A percentile compares a stretch with the other conserved stretches of the same genome.
Evolutionary conservation across 2,113 vertebrate species (phyloP).

Genomic region (Dicaeum eximium): DNA sequence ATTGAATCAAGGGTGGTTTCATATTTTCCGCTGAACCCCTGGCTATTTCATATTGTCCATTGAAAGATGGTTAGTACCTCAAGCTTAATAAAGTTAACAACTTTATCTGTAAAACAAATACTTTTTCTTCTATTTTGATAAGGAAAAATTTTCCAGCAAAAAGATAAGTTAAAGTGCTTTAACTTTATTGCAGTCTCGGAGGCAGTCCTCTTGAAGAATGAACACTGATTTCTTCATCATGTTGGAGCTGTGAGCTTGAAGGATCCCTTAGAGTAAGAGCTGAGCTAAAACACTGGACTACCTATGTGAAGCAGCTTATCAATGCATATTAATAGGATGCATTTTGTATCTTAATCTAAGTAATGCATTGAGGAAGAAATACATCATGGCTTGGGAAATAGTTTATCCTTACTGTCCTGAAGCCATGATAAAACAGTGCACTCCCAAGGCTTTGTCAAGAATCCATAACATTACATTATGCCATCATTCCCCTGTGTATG

Average conservation of each 20-base stretch:
- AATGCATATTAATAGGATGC: background rate
- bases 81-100: conserved; percentile 42
- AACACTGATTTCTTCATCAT: background rate
- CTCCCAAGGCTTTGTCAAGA: background rate
- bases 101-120: background rate
- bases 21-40: background rate
- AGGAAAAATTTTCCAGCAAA: background rate
- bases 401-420: background rate
- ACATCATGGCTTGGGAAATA: background rate
- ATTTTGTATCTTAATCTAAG: conserved; percentile 29
- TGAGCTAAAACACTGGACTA: conserved; percentile 9
- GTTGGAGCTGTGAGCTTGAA: conserved; percentile 14
- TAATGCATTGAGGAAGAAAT: background rate
- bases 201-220: conserved; percentile 17
- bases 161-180: background rate
- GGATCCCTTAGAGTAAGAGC: background rate
- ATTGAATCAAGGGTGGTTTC: background rate
- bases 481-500: background rate
- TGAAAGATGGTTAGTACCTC: background rate
- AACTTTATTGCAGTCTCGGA: background rate
- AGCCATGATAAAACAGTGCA: background rate
- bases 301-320: background rate
- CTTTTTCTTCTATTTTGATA: background rate
- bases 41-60: background rate
- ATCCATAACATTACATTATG: background rate